Evolutionary conservation across 2,888 invertebrate genomes (phyloP), one percentile per base, ranked within the genome.

Genomic region (Carterocephalus palaemon): DNA sequence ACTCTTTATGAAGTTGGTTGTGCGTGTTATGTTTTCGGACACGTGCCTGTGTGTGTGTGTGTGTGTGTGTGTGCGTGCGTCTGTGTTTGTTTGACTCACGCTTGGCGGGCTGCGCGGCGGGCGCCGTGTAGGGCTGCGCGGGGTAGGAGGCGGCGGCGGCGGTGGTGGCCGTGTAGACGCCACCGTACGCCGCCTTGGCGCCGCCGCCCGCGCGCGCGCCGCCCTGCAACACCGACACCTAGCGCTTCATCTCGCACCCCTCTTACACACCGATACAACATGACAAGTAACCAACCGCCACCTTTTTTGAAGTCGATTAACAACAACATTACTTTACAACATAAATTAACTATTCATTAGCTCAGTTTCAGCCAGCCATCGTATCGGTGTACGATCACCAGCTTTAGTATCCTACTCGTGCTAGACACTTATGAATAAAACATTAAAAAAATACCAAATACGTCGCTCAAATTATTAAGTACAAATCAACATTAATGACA

Each of bases 121-220:
- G 80, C 57, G 89, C 87, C 40, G 86, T 82, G 78, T 90, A 90
- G 47, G 81, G 68, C 73, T 84, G 85, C 64, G 80, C 60, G 57
- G 84, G 82, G 68, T 83, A 84, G 47, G 79, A 68, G 37, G 88
- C 77, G 59, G 89, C 87, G 48, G 89, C 83, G 49, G 89, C 83
- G 43, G 89, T 74, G 59, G 80, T 87, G 58, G 89, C 88, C 40
- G 89, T 88, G 78, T 90, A 90, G 47, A 90, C 89, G 53, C 88
- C 88, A 57, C 88, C 88, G 77, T 90, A 90, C 29, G 90, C 77
- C 48, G 88, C 81, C 70, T 90, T 90, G 48, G 88, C 89, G 56
- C 92, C 90, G 60, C 89, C 89, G 5, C 92, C 90, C 13, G 64
- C 60, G 40, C 69, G 68, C 46, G 73, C 78, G 48, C 76, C 75